Conservation (phyloP, 2,113 vertebrate species). For the Leucopsar rothschildi region DNA sequence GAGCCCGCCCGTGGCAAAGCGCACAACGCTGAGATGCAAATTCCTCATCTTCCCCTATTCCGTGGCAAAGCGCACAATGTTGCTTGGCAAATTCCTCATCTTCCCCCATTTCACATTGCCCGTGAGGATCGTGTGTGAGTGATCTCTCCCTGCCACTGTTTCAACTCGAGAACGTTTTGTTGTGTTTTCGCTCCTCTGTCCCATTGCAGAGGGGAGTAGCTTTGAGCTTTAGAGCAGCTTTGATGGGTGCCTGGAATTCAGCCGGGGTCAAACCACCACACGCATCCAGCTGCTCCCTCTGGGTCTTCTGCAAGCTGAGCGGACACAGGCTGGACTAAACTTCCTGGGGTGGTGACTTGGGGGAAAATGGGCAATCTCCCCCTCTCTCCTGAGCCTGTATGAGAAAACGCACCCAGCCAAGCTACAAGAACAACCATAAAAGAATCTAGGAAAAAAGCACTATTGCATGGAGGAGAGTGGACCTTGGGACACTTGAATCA, state of each 20-base stretch:
- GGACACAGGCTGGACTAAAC: background rate
- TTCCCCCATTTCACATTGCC: background rate
- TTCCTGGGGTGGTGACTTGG: no score
- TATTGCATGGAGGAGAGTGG: background rate
- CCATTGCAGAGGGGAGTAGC: background rate
- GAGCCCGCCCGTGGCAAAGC: no score
- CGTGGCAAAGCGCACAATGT: accelerated
- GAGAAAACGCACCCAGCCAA: background rate
- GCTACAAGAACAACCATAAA: no score
- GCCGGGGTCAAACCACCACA: background rate
- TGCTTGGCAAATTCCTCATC: no score
- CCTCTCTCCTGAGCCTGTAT: accelerated
- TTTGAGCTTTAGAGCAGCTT: background rate
- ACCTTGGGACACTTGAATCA: background rate
- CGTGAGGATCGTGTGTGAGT: background rate
- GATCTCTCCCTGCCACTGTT: background rate
- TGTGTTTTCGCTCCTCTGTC: background rate
- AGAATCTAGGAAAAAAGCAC: background rate
- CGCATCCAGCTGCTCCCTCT: background rate
- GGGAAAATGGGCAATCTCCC: background rate
- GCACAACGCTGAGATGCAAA: accelerated
- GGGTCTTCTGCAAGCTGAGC: background rate
- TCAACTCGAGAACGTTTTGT: background rate
- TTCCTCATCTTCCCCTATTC: no score
- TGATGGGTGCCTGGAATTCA: background rate